A percentile compares a stretch with the other conserved stretches of the same genome.
Evolutionary conservation across 2,797 vertebrate species (phyloP).

Genomic region (Ataeniobius toweri): DNA sequence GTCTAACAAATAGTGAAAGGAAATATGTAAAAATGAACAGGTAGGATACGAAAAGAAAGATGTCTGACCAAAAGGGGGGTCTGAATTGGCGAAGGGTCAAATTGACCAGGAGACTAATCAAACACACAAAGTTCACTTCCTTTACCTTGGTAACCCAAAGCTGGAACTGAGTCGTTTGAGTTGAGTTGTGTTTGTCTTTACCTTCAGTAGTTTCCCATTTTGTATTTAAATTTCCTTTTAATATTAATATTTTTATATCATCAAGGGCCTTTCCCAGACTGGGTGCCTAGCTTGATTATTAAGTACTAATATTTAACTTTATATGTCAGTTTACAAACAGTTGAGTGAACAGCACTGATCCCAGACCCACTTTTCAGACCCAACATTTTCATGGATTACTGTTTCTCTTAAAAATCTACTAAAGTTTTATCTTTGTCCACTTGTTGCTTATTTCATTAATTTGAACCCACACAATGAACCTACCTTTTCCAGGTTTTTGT

Average conservation of each 20-base stretch:
- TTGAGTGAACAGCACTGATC: background rate
- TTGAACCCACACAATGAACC: background rate
- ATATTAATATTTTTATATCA: background rate
- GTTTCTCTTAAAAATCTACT: background rate
- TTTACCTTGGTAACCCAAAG: background rate
- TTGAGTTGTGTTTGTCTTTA: background rate
- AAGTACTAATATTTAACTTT: background rate
- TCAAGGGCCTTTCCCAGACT: background rate
- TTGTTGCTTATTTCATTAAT: background rate
- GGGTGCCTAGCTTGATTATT: background rate
- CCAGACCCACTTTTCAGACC: background rate
- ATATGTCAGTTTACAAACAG: background rate
- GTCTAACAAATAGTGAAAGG: background rate
- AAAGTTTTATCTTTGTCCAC: no score
- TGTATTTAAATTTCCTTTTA: background rate
- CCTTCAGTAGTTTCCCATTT: background rate
- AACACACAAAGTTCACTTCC: no score
- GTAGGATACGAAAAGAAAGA: background rate
- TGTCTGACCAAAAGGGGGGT: background rate
- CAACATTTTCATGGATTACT: background rate
- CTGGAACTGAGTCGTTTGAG: background rate
- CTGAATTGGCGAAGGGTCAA: background rate
- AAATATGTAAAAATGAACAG: background rate
- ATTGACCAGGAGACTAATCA: background rate
- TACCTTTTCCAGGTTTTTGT: background rate